Conservation (phyloP, 2,113 vertebrate genomes). For the Sorex araneus region DNA sequence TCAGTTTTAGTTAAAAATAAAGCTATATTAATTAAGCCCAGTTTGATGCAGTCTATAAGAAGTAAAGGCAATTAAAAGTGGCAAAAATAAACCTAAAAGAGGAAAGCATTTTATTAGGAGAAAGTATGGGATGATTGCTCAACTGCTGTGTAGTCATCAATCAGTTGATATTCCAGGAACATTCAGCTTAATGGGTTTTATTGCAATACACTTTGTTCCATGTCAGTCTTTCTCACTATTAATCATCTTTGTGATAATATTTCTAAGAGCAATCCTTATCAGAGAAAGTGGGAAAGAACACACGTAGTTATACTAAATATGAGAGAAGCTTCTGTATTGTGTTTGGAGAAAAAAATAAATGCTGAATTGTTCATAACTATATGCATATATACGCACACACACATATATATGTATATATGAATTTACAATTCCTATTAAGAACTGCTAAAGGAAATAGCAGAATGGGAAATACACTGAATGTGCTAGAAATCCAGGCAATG, state of each 20-base stretch:
- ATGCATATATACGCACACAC: not conserved
- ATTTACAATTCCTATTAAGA: constrained; percentile 6
- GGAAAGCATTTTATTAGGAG: not conserved
- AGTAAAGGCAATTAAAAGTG: not conserved
- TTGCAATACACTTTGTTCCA: accelerated
- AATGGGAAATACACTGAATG: not conserved
- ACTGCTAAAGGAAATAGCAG: not conserved
- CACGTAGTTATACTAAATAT: not conserved
- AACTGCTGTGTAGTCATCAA: no score
- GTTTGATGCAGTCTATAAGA: not conserved
- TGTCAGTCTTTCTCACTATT: not conserved
- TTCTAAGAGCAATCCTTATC: not conserved
- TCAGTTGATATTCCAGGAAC: not conserved
- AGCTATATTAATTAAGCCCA: not conserved
- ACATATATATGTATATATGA: no score
- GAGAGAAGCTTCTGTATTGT: not conserved
- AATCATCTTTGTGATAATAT: not conserved
- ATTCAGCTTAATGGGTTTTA: accelerated
- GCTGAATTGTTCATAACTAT: not conserved
- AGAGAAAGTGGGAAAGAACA: not conserved
- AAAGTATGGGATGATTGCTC: not conserved
- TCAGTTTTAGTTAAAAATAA: not conserved
- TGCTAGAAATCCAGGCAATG: not conserved
- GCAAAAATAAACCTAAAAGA: not conserved
- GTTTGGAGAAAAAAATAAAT: constrained; percentile 25